Conservation (phyloP, 2,888 invertebrate species). For the Andrena flavipes region DNA sequence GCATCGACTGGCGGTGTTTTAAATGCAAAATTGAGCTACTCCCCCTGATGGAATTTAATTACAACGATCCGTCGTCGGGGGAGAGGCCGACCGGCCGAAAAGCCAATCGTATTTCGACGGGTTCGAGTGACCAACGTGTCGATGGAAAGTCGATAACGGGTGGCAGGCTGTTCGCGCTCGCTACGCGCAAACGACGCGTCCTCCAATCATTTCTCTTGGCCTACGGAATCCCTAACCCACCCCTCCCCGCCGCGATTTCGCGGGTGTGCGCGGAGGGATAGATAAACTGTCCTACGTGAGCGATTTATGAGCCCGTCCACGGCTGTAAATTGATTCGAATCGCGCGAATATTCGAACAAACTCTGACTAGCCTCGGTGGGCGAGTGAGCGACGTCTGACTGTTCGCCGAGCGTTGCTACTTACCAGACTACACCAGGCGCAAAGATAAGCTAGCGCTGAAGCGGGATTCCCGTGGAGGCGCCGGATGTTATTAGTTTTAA, state of each 20-base stretch:
- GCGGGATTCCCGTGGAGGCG: no score
- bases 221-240: conserved; percentile 21
- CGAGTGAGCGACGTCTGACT: conserved; percentile 6
- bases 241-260: conserved; percentile 9
- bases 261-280: conserved; percentile 34
- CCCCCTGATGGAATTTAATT: conserved; percentile 54
- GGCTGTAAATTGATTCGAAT: conserved; percentile 36
- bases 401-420: background rate
- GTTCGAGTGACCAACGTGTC: conserved; percentile 58
- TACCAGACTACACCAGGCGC: background rate
- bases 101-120: conserved; percentile 61
- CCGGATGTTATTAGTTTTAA: no score
- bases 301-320: conserved; percentile 34
- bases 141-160: conserved; percentile 64
- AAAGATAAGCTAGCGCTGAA: no score
- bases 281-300: conserved; percentile 37
- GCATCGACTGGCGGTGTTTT: conserved; percentile 41
- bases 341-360: conserved; percentile 19
- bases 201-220: conserved; percentile 56
- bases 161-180: conserved; percentile 37
- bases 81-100: conserved; percentile 34
- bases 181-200: conserved; percentile 50
- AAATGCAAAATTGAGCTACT: conserved; percentile 51
- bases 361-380: background rate
- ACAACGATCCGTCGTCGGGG: conserved; percentile 58